phyloP scores from a whole-genome alignment of 1,140 invertebrate genomes.

The Ctenoplectra terminalis region DNA sequence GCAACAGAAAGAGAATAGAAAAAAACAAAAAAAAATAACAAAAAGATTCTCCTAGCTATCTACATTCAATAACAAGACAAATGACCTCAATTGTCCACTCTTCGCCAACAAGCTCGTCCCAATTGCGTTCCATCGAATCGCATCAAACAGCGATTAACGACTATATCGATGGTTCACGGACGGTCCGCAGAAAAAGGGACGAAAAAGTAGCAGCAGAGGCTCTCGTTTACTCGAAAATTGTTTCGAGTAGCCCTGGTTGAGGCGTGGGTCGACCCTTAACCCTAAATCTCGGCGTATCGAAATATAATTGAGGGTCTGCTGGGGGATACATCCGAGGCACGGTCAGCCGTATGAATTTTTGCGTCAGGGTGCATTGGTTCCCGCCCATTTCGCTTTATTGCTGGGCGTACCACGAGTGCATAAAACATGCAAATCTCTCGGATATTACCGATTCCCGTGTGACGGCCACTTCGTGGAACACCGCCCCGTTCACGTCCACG shows the following conservation, averaged over 20 bases:
- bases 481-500: neutral
- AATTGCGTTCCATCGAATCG: too few relatives aligned
- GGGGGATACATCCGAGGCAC: constrained; percentile 11
- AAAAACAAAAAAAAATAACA: too few relatives aligned
- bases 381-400: constrained; percentile 61
- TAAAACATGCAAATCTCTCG: constrained; percentile 65
- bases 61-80: too few relatives aligned
- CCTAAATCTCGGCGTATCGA: constrained; percentile 68
- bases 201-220: neutral
- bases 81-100: too few relatives aligned
- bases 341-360: constrained; percentile 53
- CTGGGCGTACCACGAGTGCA: constrained; percentile 54
- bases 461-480: constrained; percentile 29
- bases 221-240: constrained; percentile 58
- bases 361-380: constrained; percentile 28
- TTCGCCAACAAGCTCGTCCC: too few relatives aligned
- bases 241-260: constrained; percentile 40
- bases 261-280: constrained; percentile 55
- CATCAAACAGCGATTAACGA: too few relatives aligned
- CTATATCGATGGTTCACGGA: too few relatives aligned
- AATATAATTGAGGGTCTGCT: constrained; percentile 63
- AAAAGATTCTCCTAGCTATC: neutral
- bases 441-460: constrained; percentile 52
- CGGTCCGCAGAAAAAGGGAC: too few relatives aligned
- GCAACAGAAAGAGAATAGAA: neutral